Percentiles rank a stretch among this genome's conserved stretches.
These are phyloP conservation scores for Ochropleura plecta DNA, from an alignment of 2,888 invertebrate genomes.

Conservation along the genomic window DNA sequence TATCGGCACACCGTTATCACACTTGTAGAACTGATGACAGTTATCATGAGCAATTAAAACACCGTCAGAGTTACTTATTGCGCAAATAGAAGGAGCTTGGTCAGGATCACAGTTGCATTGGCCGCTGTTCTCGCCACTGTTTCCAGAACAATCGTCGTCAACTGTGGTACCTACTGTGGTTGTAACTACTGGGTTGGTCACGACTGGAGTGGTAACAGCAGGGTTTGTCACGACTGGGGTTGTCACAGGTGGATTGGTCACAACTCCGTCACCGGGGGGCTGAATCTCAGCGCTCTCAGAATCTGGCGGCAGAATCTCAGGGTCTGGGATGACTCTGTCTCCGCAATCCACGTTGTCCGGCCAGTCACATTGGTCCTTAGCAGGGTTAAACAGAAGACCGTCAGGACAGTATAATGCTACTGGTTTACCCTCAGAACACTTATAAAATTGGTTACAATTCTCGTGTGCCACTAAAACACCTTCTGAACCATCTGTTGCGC, in stretches of 20 bases:
- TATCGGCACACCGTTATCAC: constrained; percentile 64
- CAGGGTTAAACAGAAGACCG: constrained; percentile 69
- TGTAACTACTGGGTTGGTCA: not conserved
- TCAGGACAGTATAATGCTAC: constrained; percentile 62
- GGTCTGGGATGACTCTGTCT: constrained; percentile 56
- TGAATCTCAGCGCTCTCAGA: constrained; percentile 4
- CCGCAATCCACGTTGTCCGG: constrained; percentile 70
- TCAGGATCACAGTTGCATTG: constrained; percentile 64
- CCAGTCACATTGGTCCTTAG: constrained; percentile 72
- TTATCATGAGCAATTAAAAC: constrained; percentile 68
- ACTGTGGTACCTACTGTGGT: constrained; percentile 9
- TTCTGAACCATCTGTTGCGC: constrained; percentile 67
- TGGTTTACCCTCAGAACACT: constrained; percentile 66
- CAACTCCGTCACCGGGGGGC: constrained; percentile 6
- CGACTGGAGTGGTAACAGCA: not conserved
- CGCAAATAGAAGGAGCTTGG: constrained; percentile 70
- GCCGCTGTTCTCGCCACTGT: constrained; percentile 31
- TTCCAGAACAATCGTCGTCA: constrained; percentile 40
- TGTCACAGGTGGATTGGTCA: not conserved
- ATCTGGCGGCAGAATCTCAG: constrained; percentile 11
- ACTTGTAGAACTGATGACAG: constrained; percentile 70
- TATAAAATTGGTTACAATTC: constrained; percentile 74
- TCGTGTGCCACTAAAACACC: constrained; percentile 71
- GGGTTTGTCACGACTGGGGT: not conserved
- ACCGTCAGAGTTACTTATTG: constrained; percentile 61